phyloP scores from a whole-genome alignment of 1,140 invertebrate genomes.

The Drosophila malerkotliana region DNA sequence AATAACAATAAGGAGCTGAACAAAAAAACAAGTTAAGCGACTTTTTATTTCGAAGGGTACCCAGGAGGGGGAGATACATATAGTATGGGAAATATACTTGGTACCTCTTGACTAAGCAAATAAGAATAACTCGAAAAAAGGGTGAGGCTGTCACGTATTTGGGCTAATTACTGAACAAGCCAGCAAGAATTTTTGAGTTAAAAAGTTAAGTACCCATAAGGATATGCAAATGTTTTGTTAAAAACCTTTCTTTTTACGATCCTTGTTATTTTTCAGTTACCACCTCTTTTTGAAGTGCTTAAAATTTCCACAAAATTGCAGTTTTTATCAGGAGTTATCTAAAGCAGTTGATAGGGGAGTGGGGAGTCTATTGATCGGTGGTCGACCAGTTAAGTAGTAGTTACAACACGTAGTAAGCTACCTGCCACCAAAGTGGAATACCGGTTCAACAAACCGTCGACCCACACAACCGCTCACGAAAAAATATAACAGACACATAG shows the following conservation, averaged over 20 bases:
- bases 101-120: constrained; percentile 21
- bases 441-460: constrained; percentile 61
- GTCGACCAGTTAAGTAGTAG: constrained; percentile 48
- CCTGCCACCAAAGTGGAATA: constrained; percentile 58
- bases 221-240: constrained; percentile 4
- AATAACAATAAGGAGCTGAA: constrained; percentile 49
- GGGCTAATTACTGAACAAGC: constrained; percentile 34
- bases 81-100: constrained; percentile 30
- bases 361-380: constrained; percentile 31
- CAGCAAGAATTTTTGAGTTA: constrained; percentile 6
- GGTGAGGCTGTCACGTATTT: constrained; percentile 40
- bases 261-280: background rate
- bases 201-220: constrained; percentile 5
- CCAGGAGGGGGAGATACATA: background rate
- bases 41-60: constrained; percentile 41
- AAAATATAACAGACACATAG: constrained; percentile 13
- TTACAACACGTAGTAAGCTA: constrained; percentile 41
- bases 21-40: constrained; percentile 64
- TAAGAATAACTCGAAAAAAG: constrained; percentile 41
- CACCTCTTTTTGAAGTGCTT: background rate
- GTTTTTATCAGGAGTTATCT: constrained; percentile 23
- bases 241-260: background rate
- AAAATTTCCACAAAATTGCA: constrained; percentile 5
- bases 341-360: constrained; percentile 5
- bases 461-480: constrained; percentile 31